A percentile compares a stretch with the other conserved stretches of the same genome.
Conservation (phyloP, 2,113 vertebrate species). For the Atrichornis clamosus region DNA sequence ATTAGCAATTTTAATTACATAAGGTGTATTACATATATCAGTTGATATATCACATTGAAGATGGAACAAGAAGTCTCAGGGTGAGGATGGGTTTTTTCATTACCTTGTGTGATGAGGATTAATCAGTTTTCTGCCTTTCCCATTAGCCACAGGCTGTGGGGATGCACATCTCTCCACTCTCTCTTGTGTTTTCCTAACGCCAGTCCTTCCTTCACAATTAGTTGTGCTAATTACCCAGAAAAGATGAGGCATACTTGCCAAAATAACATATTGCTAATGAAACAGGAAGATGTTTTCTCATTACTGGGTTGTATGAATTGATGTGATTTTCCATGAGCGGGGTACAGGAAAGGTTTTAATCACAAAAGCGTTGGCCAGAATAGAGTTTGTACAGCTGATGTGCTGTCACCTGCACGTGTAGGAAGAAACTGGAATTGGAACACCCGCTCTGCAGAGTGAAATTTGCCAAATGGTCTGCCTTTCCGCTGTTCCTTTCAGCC, state of each 20-base stretch:
- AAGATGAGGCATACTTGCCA: neutral
- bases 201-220: neutral
- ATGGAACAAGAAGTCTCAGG: neutral
- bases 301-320: neutral
- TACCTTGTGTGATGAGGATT: neutral
- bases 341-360: neutral
- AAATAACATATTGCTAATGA: neutral
- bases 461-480: neutral
- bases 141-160: neutral
- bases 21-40: neutral
- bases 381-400: neutral
- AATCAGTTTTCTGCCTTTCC: neutral
- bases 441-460: neutral
- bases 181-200: neutral
- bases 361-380: neutral
- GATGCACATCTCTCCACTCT: neutral
- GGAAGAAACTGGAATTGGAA: neutral
- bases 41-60: neutral
- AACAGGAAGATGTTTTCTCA: neutral
- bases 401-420: neutral
- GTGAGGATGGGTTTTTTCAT: neutral
- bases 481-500: neutral
- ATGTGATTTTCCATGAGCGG: neutral
- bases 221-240: neutral
- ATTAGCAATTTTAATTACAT: slow-evolving; percentile 31